phyloP scores from a whole-genome alignment of 2,888 invertebrate species.

The Amblyjoppa fuscipennis region DNA sequence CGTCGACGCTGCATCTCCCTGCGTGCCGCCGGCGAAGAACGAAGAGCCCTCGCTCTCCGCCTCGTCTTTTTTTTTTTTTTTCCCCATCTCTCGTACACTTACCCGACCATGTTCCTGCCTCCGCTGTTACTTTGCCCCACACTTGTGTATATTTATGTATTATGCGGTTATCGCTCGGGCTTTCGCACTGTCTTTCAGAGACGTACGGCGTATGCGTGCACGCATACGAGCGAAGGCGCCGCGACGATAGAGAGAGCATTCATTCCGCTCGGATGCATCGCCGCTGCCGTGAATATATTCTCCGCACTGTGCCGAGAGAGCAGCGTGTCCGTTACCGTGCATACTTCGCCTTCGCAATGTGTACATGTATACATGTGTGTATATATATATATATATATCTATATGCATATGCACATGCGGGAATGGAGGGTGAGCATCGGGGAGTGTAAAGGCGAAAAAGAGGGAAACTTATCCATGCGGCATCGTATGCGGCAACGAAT shows the following conservation, averaged over 20 bases:
- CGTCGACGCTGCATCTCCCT: constrained; percentile 3
- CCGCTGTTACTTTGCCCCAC: not conserved
- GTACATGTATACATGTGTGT: not conserved
- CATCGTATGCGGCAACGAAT: constrained; percentile 33
- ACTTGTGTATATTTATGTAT: constrained; percentile 28
- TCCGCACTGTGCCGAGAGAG: constrained; percentile 11
- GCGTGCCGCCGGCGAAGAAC: not conserved
- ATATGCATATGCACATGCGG: not conserved
- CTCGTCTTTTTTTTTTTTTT: constrained; percentile 4
- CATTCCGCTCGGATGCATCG: constrained; percentile 55
- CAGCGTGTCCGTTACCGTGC: constrained; percentile 20
- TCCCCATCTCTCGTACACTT: not conserved
- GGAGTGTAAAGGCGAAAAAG: constrained; percentile 24
- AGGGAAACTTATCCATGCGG: constrained; percentile 38
- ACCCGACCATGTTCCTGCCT: constrained; percentile 21
- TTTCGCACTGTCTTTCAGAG: constrained; percentile 40
- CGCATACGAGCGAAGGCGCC: constrained; percentile 20
- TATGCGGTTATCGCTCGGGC: constrained; percentile 44
- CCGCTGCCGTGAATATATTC: constrained; percentile 25
- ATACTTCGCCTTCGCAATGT: not conserved
- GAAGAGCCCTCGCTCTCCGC: constrained; percentile 2
- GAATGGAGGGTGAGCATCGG: constrained; percentile 17
- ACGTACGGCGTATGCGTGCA: constrained; percentile 21
- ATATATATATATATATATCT: too few species aligned
- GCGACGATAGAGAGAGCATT: constrained; percentile 53